Conservation (phyloP, 2,797 vertebrate species). For the Carduelis carduelis region DNA sequence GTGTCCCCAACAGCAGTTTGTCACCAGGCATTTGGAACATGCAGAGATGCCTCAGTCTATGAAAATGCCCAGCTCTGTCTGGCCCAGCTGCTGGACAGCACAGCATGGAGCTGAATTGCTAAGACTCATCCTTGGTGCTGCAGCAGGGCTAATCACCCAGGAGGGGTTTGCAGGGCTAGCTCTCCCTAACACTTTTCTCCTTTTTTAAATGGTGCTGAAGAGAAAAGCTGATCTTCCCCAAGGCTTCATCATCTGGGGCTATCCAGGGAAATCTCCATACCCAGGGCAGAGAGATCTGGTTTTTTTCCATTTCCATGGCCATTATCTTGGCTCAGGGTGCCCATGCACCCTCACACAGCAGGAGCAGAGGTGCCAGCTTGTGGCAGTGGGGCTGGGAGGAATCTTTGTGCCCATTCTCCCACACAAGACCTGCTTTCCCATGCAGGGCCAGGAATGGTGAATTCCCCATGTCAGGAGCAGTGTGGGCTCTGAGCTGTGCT, state of each 20-base stretch:
- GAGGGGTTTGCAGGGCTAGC: neutral
- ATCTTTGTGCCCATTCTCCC: fast-evolving
- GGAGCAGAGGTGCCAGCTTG: neutral
- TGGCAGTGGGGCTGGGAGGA: fast-evolving
- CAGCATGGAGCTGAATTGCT: neutral
- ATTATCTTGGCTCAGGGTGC: neutral
- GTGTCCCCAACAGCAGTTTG: neutral
- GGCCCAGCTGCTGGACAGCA: neutral
- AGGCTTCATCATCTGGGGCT: neutral
- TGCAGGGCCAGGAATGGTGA: neutral
- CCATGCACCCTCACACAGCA: neutral
- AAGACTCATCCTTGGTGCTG: neutral
- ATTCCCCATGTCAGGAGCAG: neutral
- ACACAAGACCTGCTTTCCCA: fast-evolving
- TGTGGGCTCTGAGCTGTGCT: fast-evolving
- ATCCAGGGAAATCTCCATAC: fast-evolving
- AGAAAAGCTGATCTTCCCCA: neutral
- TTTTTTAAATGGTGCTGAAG: neutral
- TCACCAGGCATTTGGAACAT: neutral
- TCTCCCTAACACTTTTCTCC: neutral
- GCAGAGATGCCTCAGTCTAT: neutral
- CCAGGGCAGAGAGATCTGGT: neutral
- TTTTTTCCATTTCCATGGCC: neutral
- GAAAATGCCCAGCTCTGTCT: neutral
- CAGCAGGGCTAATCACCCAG: neutral